These are phyloP conservation scores for Orussus abietinus DNA, from an alignment of 1,140 invertebrate genomes.

Conservation along the genomic window DNA sequence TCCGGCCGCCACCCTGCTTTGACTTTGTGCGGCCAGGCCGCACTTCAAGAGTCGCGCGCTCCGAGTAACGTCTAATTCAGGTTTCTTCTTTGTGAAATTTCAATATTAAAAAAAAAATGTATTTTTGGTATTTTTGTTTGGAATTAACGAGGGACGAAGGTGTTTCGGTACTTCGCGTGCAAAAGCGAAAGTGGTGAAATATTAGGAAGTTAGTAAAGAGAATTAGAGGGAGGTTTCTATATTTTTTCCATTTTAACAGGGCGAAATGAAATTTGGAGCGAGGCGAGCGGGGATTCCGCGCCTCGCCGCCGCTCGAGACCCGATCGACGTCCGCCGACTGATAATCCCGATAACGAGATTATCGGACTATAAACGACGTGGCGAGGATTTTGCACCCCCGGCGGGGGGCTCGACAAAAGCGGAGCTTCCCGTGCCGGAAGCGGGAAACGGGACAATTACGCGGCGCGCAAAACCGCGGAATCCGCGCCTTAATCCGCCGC, in stretches of 20 bases:
- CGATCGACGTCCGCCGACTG: not conserved
- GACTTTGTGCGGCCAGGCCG: too few species aligned
- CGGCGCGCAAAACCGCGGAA: constrained; percentile 8
- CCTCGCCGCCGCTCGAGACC: not conserved
- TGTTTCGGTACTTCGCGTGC: too few species aligned
- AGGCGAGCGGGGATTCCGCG: not conserved
- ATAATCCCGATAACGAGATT: constrained; percentile 12
- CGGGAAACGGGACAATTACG: not conserved
- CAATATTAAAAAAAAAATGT: too few species aligned
- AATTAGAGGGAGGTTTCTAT: too few species aligned
- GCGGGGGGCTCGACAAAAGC: constrained; percentile 5
- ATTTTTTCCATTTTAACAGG: constrained; percentile 1
- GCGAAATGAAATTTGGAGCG: constrained; percentile 12
- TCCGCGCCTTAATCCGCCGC: constrained; percentile 18
- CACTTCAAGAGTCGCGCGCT: too few species aligned
- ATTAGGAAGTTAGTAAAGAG: too few species aligned
- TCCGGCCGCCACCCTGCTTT: too few species aligned
- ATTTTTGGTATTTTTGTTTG: too few species aligned
- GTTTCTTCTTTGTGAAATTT: too few species aligned
- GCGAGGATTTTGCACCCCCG: not conserved
- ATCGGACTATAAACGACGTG: not conserved
- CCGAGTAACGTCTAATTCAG: too few species aligned
- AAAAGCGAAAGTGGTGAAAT: too few species aligned
- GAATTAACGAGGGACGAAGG: too few species aligned
- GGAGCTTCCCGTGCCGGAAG: not conserved